Percentiles rank a stretch among this genome's conserved stretches.
Evolutionary conservation across 2,797 vertebrate genomes (phyloP).

Genomic region (Aphelocoma californica): DNA sequence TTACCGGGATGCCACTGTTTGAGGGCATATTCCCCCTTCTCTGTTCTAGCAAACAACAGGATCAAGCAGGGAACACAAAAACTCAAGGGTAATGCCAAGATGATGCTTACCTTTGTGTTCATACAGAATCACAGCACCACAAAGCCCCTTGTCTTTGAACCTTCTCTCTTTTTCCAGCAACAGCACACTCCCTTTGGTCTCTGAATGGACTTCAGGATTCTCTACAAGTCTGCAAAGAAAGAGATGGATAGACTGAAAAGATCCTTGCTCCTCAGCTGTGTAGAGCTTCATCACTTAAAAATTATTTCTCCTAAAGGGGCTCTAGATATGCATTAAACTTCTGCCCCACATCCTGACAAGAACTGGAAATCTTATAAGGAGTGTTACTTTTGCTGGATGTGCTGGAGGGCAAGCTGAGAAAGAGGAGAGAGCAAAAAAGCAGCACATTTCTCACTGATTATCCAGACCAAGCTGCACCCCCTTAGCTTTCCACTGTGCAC

Average conservation of each 20-base stretch:
- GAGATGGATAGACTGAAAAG: neutral
- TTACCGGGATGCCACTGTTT: neutral
- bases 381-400: neutral
- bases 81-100: neutral
- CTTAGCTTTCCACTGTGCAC: neutral
- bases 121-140: neutral
- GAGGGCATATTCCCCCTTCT: neutral
- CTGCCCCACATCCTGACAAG: neutral
- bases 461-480: neutral
- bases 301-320: neutral
- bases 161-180: neutral
- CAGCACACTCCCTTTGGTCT: fast-evolving
- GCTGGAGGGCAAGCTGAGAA: neutral
- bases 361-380: neutral
- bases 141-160: neutral
- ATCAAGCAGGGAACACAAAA: neutral
- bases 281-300: neutral
- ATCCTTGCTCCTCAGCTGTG: neutral
- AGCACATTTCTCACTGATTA: neutral
- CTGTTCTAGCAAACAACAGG: neutral
- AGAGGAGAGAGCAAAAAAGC: neutral
- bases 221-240: neutral
- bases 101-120: neutral
- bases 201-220: neutral
- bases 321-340: neutral